Percentiles rank a stretch among this genome's conserved stretches.
phyloP scores from a whole-genome alignment of 2,797 vertebrate genomes.

The Saxicola maurus region DNA sequence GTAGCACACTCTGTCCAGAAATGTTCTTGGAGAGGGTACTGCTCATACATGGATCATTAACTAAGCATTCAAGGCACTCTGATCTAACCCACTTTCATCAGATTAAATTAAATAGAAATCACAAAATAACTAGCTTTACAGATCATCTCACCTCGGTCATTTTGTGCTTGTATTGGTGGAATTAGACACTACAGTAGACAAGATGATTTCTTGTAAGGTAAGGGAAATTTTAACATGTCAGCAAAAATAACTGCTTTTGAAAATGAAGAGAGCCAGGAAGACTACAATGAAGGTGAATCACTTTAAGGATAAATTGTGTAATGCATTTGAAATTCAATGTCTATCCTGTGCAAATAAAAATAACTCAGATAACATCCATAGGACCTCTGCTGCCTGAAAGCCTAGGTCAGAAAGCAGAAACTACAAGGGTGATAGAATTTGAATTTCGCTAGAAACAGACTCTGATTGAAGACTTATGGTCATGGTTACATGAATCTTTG shows the following conservation, averaged over 20 bases:
- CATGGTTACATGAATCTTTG: background rate
- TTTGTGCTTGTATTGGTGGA: background rate
- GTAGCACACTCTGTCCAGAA: background rate
- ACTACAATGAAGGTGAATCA: background rate
- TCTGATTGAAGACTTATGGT: background rate
- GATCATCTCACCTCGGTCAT: background rate
- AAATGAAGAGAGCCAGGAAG: background rate
- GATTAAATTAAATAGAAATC: background rate
- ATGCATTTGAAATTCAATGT: background rate
- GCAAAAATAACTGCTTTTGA: slow-evolving; percentile 4
- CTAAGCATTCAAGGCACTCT: background rate
- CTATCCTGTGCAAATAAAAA: background rate
- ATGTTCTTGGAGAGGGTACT: background rate
- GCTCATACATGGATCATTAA: background rate
- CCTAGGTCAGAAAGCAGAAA: background rate
- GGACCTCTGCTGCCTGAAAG: background rate
- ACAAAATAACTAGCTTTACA: slow-evolving; percentile 1
- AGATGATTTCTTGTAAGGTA: background rate
- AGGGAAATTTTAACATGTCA: background rate
- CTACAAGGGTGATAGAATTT: background rate
- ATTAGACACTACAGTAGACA: background rate
- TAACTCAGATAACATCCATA: background rate
- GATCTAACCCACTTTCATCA: background rate
- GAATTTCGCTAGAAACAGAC: background rate
- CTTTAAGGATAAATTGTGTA: background rate